Evolutionary conservation across 2,888 invertebrate genomes (phyloP), one percentile per base, ranked within the genome.

Genomic region (Ethmia dodecea): DNA sequence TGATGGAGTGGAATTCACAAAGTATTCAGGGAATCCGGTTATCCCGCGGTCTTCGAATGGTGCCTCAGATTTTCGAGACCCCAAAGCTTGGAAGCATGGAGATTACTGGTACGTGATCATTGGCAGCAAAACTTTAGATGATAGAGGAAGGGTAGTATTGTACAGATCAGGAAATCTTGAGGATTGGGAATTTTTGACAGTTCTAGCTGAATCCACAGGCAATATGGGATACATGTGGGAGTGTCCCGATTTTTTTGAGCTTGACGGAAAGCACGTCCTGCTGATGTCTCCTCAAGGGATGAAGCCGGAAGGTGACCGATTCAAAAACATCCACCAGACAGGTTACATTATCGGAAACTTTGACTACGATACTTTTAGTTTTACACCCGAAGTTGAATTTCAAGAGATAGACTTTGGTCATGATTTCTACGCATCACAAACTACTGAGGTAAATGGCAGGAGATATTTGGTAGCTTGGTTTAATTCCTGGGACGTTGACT

Each of bases 201-300:
- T 77, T 5, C 37, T 86, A 2, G 83, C 60, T 20, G 79, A 81
- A 49, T 76, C 84, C 1, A 52, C 67, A 2, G 75, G 72, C 9
- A 62, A 65, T 10, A 43, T 73, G 47, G 79, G 79, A 1, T 84
- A 78, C 34, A 86, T 87, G 83, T 88, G 86, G 83, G 88, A 88
- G 45, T 88, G 88, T 42, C 88, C 88, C 0, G 87, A 88, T 42
- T 79, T 88, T 37, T 87, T 87, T 16, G 75, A 86, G 42, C 49
- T 88, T 3, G 61, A 73, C 18, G 80, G 80, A 11, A 87, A 72
- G 38, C 68, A 69, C 34, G 53, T 88, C 0, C 47, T 88, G 4
- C 54, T 88, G 1, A 65, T 86, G 57, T 87, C 84, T 2, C 80
- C 86, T 0, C 84, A 86, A 55, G 84, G 86, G 3, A 47, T 86